These are phyloP conservation scores for Empidonax traillii DNA, from an alignment of 2,113 vertebrate species.

Conservation along the genomic window DNA sequence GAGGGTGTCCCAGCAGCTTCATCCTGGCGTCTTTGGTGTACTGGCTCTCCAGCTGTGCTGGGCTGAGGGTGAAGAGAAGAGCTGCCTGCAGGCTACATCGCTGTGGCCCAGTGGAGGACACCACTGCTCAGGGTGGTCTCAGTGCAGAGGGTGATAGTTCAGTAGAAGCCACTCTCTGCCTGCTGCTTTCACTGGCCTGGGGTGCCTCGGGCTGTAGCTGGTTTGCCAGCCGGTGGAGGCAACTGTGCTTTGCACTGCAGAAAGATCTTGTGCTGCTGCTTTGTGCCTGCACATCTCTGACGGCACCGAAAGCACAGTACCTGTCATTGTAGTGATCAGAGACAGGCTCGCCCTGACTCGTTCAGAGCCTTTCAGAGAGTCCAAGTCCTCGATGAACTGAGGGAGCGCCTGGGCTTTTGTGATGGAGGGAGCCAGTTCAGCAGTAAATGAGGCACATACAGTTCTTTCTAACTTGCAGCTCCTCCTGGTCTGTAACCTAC, in stretches of 20 bases:
- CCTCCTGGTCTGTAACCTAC: conserved; percentile 58
- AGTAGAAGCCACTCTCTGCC: not conserved
- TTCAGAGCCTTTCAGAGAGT: conserved; percentile 38
- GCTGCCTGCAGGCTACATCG: not conserved
- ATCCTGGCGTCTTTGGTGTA: not conserved
- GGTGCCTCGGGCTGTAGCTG: not conserved
- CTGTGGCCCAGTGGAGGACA: not conserved
- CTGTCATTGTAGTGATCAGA: not conserved
- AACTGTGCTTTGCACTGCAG: not conserved
- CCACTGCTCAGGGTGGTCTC: not conserved
- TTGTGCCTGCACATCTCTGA: not conserved
- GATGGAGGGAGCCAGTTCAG: conserved; percentile 17
- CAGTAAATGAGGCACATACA: conserved; percentile 14
- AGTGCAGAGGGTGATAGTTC: not conserved
- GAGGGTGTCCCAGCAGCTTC: not conserved
- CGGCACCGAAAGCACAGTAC: not conserved
- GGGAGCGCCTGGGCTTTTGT: conserved; percentile 8
- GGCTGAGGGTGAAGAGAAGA: not conserved
- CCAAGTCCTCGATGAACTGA: not conserved
- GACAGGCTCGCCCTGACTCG: not conserved
- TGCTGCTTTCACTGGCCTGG: not conserved
- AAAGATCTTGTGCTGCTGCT: conserved; percentile 31
- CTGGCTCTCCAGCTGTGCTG: not conserved
- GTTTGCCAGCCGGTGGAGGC: not conserved
- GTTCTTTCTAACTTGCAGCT: conserved; percentile 44